Evolutionary conservation across 53 echinoderm and acorn worm species (phyloP), one percentile per base, ranked within the genome.

Genomic region (Astropecten irregularis): DNA sequence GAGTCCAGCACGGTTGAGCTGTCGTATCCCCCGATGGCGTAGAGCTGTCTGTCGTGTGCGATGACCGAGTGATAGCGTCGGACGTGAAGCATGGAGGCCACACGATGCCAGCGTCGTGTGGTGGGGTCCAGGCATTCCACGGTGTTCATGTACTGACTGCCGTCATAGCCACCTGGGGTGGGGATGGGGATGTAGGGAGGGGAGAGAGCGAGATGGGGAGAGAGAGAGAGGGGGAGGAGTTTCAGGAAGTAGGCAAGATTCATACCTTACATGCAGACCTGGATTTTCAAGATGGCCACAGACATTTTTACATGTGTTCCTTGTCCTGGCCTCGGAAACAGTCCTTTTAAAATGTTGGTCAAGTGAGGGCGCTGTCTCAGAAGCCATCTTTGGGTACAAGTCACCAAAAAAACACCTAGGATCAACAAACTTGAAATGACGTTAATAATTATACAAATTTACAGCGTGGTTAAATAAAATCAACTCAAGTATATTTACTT

Each of bases 121-220:
- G 85, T 40, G 7, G 88, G 84, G 38, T 93, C 93, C 59, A 87
- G 85, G 58, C 73, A 67, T 69, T 93, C 93, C 0, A 93, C 90
- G 1, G 90, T 88, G 68, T 83, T 90, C 74, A 93, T 84, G 85
- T 93, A 93, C 49, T 85, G 88, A 34, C 87, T 79, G 23, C 93
- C 93, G 46, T 93, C 93, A 50, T 90, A 84, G 32, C 93, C 93
- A 68, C 93, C 93, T 93, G 38, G 8, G n/a, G n/a, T n/a, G 14
- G 29, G 32, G n/a, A n/a, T n/a, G n/a, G n/a, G n/a, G 27, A 25
- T 20, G 61, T 31, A 63, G 44, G 13, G 11, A 1, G 23, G 26
- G 18, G 48, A 10, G 30, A 29, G n/a, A 20, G 31, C 2, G 79
- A 18, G 40, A 38, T 2, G 59, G 31, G 37, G 46, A 26, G 36